Conservation (phyloP, 2,888 invertebrate genomes). For the Aricia artaxerxes region DNA sequence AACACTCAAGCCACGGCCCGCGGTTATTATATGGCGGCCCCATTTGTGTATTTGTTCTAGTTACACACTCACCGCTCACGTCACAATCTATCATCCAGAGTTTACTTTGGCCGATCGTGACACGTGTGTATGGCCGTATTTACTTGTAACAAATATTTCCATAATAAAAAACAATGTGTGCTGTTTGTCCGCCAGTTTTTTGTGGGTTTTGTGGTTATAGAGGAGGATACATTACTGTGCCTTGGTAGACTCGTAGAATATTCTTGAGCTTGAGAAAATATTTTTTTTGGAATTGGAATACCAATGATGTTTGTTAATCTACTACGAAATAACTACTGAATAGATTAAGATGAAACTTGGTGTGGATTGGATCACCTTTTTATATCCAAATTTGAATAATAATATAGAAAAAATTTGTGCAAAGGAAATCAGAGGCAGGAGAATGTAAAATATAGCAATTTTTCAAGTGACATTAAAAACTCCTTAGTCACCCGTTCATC, state of each 20-base stretch:
- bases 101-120: constrained; percentile 10
- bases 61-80: constrained; percentile 10
- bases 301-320: not conserved
- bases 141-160: not conserved
- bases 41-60: constrained; percentile 15
- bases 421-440: too few relatives aligned
- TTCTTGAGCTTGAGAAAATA: not conserved
- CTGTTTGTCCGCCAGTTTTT: not conserved
- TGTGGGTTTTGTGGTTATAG: not conserved
- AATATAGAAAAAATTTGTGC: too few relatives aligned
- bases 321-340: not conserved
- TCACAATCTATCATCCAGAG: constrained; percentile 20
- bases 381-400: not conserved
- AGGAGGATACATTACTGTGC: not conserved
- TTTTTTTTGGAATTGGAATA: not conserved
- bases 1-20: not conserved
- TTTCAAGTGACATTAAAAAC: not conserved
- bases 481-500: not conserved
- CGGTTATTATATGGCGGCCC: not conserved
- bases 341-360: not conserved
- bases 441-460: not conserved
- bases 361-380: too few relatives aligned
- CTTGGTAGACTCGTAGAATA: not conserved
- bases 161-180: not conserved
- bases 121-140: not conserved